Base-by-base conservation (phyloP, 2,113 vertebrate genomes). In the Eira barbara region DNA sequence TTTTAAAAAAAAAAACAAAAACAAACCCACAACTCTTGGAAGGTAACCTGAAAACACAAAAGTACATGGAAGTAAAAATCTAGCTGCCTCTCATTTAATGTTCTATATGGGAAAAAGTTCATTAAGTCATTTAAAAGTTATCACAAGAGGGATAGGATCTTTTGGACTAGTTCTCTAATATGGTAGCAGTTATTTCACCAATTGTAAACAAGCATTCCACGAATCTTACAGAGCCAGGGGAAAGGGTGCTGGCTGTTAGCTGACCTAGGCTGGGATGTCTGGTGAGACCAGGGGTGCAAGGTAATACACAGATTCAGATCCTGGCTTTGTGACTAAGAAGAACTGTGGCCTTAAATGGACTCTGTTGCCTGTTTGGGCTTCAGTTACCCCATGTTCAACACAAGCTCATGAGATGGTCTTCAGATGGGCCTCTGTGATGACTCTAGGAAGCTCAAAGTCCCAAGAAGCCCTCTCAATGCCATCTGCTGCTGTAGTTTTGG, bases 31-130 rank as follows among this genome's bases (percentile, higher is more conserved):
- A 81, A 63, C 34, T 59, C 17, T 79, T 63, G 14, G 47, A 86
- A 83, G 29, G 27, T 79, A 93, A 73, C 81, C 17, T 17, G 18
- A 95, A 93, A 95, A 34, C n/a, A 93, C 29, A 63, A 49, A 93
- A 82, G 63, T 36, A 79, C 36, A 52, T 59, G 6, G n/a, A 52
- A 82, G 49, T 47, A 81, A 87, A 97, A 89, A 92, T 63, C 9
- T 49, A 95, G 59, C 55, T 85, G 21, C 6, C 18, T 82, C 34
- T 94, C 52, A 93, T 82, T 63, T 87, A 83, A 84, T 74, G 87
- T 83, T 94, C 18, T 71, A 73, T 5, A 73, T n/a, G 15, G 3
- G 20, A 29, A 90, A 49, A 71, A 49, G 4, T 74, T 67, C 31
- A 34, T 84, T 63, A 39, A 2, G 7, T 84, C 34, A 21, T 27